A percentile compares a stretch with the other conserved stretches of the same genome.
phyloP scores from a whole-genome alignment of 2,888 invertebrate genomes.

The Drosophila recens region DNA sequence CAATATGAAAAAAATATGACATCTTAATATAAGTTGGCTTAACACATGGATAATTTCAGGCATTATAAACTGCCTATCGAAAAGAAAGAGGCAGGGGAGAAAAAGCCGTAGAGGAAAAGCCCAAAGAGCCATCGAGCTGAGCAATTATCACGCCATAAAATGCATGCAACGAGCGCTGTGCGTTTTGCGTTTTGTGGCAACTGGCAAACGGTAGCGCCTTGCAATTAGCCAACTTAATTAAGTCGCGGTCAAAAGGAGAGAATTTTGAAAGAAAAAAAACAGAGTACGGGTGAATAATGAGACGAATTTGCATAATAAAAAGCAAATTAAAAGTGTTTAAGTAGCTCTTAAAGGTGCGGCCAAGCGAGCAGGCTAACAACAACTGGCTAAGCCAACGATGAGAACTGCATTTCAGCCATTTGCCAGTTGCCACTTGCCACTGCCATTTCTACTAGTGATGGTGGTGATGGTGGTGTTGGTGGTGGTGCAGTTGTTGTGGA shows the following conservation, averaged over 20 bases:
- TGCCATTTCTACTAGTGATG: slow-evolving; percentile 2
- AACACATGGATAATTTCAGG: slow-evolving; percentile 25
- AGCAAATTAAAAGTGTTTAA: slow-evolving; percentile 63
- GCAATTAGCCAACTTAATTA: slow-evolving; percentile 72
- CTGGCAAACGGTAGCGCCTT: slow-evolving; percentile 69
- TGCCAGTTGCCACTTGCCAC: background rate
- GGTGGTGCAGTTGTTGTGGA: slow-evolving; percentile 29
- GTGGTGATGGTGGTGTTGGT: background rate
- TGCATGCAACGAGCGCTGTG: slow-evolving; percentile 30
- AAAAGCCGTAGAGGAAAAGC: background rate
- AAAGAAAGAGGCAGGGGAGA: slow-evolving; percentile 12
- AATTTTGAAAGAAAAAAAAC: slow-evolving; percentile 21
- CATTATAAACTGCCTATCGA: slow-evolving; percentile 22
- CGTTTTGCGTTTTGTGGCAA: slow-evolving; percentile 7
- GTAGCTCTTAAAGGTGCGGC: slow-evolving; percentile 50
- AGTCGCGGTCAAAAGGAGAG: slow-evolving; percentile 54
- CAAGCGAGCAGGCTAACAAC: slow-evolving; percentile 24
- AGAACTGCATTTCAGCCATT: slow-evolving; percentile 34
- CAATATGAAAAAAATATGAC: no score
- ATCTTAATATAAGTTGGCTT: background rate
- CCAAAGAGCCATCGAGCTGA: slow-evolving; percentile 32
- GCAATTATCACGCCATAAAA: slow-evolving; percentile 72
- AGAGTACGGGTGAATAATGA: slow-evolving; percentile 62
- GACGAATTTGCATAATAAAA: slow-evolving; percentile 72
- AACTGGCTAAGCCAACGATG: slow-evolving; percentile 10